Percentiles rank a stretch among this genome's conserved stretches.
phyloP scores from a whole-genome alignment of 1,140 invertebrate genomes.

The Fragariocoptes setiger region DNA sequence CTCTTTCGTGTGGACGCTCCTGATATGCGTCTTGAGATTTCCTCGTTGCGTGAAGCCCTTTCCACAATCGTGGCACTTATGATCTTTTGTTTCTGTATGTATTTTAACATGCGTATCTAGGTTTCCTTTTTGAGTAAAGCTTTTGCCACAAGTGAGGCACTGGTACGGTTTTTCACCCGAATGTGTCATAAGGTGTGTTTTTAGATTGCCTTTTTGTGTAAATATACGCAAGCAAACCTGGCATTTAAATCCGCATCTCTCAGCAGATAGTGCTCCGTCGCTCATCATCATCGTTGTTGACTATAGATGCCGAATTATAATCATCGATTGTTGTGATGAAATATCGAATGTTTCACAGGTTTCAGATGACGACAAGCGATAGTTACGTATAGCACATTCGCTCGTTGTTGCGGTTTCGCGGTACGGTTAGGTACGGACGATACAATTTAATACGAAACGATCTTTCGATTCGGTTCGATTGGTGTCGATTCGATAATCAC shows the following conservation, averaged over 20 bases:
- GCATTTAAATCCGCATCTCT: constrained; percentile 9
- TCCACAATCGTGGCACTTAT: constrained; percentile 18
- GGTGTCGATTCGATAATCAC: no score
- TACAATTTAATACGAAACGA: no score
- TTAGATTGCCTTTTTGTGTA: constrained; percentile 18
- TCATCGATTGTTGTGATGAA: no score
- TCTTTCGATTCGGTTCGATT: no score
- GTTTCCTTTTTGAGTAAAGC: constrained; percentile 15
- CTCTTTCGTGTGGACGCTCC: constrained; percentile 45
- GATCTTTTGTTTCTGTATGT: constrained; percentile 14
- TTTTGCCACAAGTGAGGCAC: constrained; percentile 17
- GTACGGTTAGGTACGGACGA: no score
- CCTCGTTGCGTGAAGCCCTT: constrained; percentile 18
- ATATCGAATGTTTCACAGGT: no score
- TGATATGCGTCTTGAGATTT: constrained; percentile 69
- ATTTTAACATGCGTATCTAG: constrained; percentile 16
- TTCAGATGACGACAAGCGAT: no score
- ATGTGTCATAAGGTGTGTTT: constrained; percentile 24
- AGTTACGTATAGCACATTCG: no score
- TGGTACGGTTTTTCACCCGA: constrained; percentile 19
- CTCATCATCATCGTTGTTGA: no score
- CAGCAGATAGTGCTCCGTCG: no score
- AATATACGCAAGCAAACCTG: constrained; percentile 13
- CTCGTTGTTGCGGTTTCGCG: no score
- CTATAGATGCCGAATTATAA: no score